Conservation (phyloP, 2,888 invertebrate genomes). For the Parthenolecanium corni region DNA sequence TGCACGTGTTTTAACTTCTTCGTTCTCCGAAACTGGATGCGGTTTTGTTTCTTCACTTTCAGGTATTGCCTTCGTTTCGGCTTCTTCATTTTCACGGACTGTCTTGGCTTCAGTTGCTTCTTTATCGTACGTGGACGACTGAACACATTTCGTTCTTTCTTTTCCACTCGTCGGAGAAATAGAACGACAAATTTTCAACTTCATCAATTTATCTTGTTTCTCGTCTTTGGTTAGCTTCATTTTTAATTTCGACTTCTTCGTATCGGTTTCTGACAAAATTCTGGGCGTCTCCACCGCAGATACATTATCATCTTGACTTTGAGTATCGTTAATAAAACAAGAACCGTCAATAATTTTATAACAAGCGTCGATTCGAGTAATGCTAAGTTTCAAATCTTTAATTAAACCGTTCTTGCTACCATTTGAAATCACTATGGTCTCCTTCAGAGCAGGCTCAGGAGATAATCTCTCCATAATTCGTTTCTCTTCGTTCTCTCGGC, state of each 20-base stretch:
- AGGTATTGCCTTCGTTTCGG: too few species aligned
- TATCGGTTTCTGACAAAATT: neutral
- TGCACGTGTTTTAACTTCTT: too few species aligned
- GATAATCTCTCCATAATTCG: neutral
- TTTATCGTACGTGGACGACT: too few species aligned
- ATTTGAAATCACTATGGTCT: constrained; percentile 1
- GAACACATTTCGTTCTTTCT: too few species aligned
- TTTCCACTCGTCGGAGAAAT: too few species aligned
- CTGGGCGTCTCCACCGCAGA: neutral
- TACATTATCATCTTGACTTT: neutral
- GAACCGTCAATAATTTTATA: constrained; percentile 8
- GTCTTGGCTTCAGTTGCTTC: too few species aligned
- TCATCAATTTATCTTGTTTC: too few species aligned
- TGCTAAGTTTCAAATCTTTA: constrained; percentile 5
- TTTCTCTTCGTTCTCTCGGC: neutral
- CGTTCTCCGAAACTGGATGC: too few species aligned
- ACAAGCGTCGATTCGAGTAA: constrained; percentile 2
- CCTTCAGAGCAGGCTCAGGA: neutral
- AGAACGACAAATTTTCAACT: too few species aligned
- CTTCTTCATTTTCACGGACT: too few species aligned
- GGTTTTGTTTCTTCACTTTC: too few species aligned
- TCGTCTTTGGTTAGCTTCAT: too few species aligned
- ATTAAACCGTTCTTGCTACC: constrained; percentile 5
- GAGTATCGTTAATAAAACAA: neutral
- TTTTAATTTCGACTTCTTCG: neutral